Conservation (phyloP, 2,113 vertebrate species). For the Aythya baeri region DNA sequence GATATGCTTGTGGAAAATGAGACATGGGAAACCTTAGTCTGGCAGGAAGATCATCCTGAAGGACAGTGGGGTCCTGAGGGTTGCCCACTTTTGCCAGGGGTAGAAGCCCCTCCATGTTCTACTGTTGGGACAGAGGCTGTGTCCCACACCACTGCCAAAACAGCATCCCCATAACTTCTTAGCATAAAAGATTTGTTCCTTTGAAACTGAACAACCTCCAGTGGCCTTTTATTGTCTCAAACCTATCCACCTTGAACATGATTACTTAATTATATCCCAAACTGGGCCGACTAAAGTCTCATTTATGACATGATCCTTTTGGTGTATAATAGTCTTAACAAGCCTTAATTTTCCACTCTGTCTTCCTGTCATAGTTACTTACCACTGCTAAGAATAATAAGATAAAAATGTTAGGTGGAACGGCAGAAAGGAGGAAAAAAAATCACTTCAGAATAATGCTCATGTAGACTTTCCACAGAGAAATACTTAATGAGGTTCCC, state of each 20-base stretch:
- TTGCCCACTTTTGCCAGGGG: not conserved
- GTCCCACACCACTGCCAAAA: not conserved
- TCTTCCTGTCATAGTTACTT: slow-evolving; percentile 75
- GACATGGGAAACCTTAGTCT: not conserved
- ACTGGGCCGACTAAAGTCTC: slow-evolving; percentile 64
- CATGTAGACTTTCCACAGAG: not conserved
- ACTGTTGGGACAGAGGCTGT: not conserved
- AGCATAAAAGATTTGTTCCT: not conserved
- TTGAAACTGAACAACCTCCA: slow-evolving; percentile 3
- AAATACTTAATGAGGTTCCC: not conserved
- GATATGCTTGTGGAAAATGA: rapidly evolving
- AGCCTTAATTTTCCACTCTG: slow-evolving; percentile 74
- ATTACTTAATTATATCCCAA: slow-evolving; percentile 68
- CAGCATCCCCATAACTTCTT: rapidly evolving
- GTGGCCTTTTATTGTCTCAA: slow-evolving; percentile 41
- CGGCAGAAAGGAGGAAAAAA: not conserved
- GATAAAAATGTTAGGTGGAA: slow-evolving; percentile 61
- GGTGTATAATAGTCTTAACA: slow-evolving; percentile 65
- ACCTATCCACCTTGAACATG: slow-evolving; percentile 49
- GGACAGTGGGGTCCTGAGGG: not conserved
- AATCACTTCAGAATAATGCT: slow-evolving; percentile 18
- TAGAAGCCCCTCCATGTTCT: not conserved
- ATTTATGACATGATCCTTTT: slow-evolving; percentile 72
- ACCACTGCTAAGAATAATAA: slow-evolving; percentile 70
- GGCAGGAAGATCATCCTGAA: not conserved